Base-by-base conservation (phyloP, 1,140 invertebrate genomes). In the Pararge aegeria region DNA sequence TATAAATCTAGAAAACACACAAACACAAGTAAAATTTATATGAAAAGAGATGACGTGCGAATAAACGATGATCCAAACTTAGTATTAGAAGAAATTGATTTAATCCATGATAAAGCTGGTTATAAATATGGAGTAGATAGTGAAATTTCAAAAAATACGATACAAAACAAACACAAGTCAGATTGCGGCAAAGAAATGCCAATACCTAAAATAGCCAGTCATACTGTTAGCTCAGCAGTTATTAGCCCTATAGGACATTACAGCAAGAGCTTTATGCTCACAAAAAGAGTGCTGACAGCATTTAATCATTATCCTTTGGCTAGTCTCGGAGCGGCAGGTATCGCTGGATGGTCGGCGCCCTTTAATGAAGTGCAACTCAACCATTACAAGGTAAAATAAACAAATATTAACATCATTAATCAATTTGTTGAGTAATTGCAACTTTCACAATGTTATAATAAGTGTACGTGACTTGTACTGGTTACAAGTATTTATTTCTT, bases 301-400 rank as follows among this genome's bases (percentile, higher is more conserved):
- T 94, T 95, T 81, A 95, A 95, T 81, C 94, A 95, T 76, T 95
- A 95, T 66, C 93, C 94, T 1, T 73, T 95, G 48, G 90, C 91
- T 42, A 89, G 91, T 37, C 66, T 95, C 7, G 91, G 92, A 57
- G 61, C 75, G 15, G 49, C 71, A n/a, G 90, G 91, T 5, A 90
- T 91, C 3, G 89, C 91, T 1, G 90, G 89, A 57, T 90, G 92
- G 64, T 90, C 90, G 46, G 80, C 91, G 34, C 85, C 93, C 4
- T 74, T 81, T 57, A 72, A 72, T 9, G 74, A 91, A 61, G 92
- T 91, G 12, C 90, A 93, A 71, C 86, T 94, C 62, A 92, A 94
- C 65, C 93, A 94, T 83, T 94, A 93, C 62, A 92, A 91, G 82
- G 87, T 89, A 78, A 64, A 48, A 51, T 40, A 46, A 46, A 9